A percentile compares a stretch with the other conserved stretches of the same genome.
These are phyloP conservation scores for Sciurus vulgaris DNA, from an alignment of 2,797 vertebrate genomes.

Conservation along the genomic window DNA sequence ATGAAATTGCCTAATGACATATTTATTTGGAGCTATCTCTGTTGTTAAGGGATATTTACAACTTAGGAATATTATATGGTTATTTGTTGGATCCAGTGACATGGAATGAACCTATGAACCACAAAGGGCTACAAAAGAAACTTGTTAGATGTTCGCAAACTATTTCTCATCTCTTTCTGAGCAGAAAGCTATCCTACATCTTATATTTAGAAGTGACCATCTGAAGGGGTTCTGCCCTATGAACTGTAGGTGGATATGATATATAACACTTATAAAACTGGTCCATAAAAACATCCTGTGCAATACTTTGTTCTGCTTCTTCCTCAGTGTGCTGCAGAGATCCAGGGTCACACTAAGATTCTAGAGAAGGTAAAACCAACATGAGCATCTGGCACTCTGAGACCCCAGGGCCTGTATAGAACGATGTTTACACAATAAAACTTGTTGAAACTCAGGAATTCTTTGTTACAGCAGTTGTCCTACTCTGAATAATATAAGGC, in stretches of 20 bases:
- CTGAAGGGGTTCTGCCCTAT: not conserved
- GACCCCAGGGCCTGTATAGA: rapidly evolving
- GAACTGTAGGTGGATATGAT: not conserved
- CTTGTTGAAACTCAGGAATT: not conserved
- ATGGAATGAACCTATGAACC: not conserved
- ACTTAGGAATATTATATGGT: not conserved
- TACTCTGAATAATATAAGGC: not conserved
- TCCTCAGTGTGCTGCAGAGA: not conserved
- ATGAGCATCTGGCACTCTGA: not conserved
- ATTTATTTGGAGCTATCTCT: not conserved
- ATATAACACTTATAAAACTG: not conserved
- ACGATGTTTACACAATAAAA: not conserved
- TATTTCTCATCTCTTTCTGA: not conserved
- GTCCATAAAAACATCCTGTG: not conserved
- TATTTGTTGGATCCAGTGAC: not conserved
- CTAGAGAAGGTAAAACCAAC: rapidly evolving
- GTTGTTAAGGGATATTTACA: not conserved
- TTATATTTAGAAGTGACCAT: not conserved
- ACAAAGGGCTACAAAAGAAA: not conserved
- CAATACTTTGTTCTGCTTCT: not conserved
- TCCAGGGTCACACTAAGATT: not conserved
- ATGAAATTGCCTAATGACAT: not conserved
- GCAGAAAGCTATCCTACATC: not conserved
- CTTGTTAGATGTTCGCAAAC: not conserved
- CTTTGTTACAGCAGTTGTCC: not conserved